A percentile compares a stretch with the other conserved stretches of the same genome.
Evolutionary conservation across 2,113 vertebrate genomes (phyloP).

Genomic region (Cottus gobio): DNA sequence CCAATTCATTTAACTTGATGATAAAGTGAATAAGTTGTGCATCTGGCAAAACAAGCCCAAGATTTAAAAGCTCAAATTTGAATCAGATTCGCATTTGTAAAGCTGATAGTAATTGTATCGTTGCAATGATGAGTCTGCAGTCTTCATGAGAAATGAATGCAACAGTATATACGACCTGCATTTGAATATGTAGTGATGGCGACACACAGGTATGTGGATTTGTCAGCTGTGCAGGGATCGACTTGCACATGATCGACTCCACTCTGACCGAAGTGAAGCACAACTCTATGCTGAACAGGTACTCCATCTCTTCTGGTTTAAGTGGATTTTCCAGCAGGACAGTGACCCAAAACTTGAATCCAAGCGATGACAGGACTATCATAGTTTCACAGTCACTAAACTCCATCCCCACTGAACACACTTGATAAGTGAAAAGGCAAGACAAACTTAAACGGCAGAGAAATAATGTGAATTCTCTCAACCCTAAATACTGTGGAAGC

Average conservation of each 20-base stretch:
- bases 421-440: conserved; percentile 8
- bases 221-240: not conserved
- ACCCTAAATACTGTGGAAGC: not conserved
- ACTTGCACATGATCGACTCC: not conserved
- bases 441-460: not conserved
- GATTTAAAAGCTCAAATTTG: not conserved
- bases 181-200: not conserved
- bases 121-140: not conserved
- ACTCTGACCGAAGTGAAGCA: not conserved
- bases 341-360: conserved; percentile 1
- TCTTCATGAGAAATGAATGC: not conserved
- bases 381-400: conserved; percentile 3
- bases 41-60: not conserved
- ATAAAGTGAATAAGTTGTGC: not conserved
- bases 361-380: conserved; percentile 1
- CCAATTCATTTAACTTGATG: not conserved
- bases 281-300: conserved; percentile 9
- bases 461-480: conserved; percentile 1
- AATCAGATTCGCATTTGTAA: not conserved
- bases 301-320: conserved; percentile 21
- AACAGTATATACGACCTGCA: not conserved
- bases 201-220: not conserved
- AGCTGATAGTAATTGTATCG: not conserved
- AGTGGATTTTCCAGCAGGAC: conserved; percentile 27
- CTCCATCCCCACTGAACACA: not conserved